Evolutionary conservation across 2,113 vertebrate genomes (phyloP).

Genomic region (Tetrax tetrax): DNA sequence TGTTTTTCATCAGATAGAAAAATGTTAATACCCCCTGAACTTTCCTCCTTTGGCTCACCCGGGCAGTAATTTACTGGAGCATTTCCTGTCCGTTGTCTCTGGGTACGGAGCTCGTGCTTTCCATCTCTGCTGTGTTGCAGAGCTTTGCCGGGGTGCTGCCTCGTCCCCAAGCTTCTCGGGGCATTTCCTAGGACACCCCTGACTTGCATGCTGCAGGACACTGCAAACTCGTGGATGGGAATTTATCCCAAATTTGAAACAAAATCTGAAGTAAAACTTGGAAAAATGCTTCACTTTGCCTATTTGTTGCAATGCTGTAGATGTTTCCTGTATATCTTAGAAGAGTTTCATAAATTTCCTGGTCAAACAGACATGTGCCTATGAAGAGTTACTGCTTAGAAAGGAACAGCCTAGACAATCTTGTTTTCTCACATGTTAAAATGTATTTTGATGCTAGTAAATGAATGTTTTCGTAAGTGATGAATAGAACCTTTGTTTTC

Average conservation of each 20-base stretch:
- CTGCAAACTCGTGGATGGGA: neutral
- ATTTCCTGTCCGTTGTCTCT: neutral
- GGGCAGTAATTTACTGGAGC: neutral
- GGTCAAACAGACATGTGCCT: neutral
- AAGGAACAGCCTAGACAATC: neutral
- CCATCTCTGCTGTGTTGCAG: neutral
- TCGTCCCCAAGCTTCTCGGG: neutral
- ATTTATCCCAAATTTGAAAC: neutral
- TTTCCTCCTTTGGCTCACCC: neutral
- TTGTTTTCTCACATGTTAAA: neutral
- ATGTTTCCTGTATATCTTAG: neutral
- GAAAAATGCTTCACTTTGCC: neutral
- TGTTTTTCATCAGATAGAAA: conserved; percentile 20
- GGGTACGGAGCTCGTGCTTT: neutral
- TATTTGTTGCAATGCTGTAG: neutral
- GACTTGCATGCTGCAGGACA: neutral
- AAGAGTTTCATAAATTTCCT: neutral
- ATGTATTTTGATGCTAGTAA: neutral
- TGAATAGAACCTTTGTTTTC: conserved; percentile 22
- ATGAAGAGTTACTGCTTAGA: neutral
- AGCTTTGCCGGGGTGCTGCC: accelerated
- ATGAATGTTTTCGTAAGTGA: neutral
- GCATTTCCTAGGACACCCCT: neutral
- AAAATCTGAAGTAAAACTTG: neutral
- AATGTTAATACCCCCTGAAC: conserved; percentile 9